A percentile compares a stretch with the other conserved stretches of the same genome.
Conservation (phyloP, 2,113 vertebrate species). For the Sula dactylatra region DNA sequence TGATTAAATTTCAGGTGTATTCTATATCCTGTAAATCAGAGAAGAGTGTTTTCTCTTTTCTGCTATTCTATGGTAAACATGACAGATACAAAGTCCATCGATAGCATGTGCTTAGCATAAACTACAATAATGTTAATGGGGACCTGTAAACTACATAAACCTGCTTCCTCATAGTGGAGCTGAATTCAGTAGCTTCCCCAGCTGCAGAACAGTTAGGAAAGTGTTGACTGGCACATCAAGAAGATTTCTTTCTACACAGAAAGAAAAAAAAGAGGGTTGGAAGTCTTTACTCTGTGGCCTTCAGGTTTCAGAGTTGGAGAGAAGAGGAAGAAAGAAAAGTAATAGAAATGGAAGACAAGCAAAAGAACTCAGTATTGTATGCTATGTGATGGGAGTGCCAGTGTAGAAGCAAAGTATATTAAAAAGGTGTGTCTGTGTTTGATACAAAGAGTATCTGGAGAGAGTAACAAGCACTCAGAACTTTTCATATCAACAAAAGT, state of each 20-base stretch:
- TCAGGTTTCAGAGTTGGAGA: background rate
- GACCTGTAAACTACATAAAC: background rate
- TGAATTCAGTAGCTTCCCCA: background rate
- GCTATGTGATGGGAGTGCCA: background rate
- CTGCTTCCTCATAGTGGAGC: background rate
- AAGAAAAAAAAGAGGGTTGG: background rate
- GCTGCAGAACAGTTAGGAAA: background rate
- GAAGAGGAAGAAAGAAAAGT: background rate
- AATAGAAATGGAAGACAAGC: background rate
- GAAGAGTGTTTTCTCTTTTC: slow-evolving; percentile 3
- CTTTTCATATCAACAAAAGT: background rate
- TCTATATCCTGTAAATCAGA: slow-evolving; percentile 47
- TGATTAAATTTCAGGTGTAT: slow-evolving; percentile 58
- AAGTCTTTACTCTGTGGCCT: background rate
- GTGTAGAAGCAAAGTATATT: background rate
- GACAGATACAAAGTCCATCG: background rate
- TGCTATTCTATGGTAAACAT: background rate
- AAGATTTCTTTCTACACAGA: background rate
- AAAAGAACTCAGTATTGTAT: background rate
- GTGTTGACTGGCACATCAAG: background rate
- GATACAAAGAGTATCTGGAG: background rate
- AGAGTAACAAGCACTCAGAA: background rate
- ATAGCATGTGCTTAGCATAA: background rate
- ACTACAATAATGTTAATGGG: background rate
- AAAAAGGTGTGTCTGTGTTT: background rate